Conservation (phyloP, 2,888 invertebrate species). For the Iphiclides podalirius region DNA sequence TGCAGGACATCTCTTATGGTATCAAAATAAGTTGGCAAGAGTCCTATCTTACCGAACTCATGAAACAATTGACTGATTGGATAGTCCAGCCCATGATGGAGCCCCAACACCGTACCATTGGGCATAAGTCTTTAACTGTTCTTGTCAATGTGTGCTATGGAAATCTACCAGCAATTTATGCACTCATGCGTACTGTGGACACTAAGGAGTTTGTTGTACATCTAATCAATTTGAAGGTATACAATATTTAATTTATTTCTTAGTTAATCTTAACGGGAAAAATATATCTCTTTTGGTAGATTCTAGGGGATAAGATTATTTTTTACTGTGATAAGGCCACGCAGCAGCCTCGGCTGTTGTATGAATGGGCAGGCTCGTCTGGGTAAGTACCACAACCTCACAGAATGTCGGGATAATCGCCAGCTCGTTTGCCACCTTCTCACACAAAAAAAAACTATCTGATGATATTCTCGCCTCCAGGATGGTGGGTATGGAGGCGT, state of each 20-base stretch:
- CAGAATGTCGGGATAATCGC: too few relatives aligned
- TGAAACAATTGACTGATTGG: constrained; percentile 84
- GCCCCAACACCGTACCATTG: constrained; percentile 59
- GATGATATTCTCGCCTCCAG: too few relatives aligned
- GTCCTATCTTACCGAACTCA: constrained; percentile 84
- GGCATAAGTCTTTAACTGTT: constrained; percentile 82
- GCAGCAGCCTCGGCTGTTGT: too few relatives aligned
- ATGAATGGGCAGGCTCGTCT: too few relatives aligned
- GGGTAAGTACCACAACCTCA: too few relatives aligned
- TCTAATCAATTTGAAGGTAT: constrained; percentile 81
- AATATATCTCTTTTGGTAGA: too few relatives aligned
- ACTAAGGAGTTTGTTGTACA: constrained; percentile 83
- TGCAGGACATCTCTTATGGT: constrained; percentile 87
- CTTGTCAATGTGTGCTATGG: constrained; percentile 89
- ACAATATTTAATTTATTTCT: too few relatives aligned
- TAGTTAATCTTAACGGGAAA: too few relatives aligned
- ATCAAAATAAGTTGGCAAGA: constrained; percentile 90
- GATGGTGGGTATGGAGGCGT: constrained; percentile 70
- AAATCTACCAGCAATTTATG: constrained; percentile 87
- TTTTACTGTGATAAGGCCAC: too few relatives aligned
- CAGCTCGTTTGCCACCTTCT: too few relatives aligned
- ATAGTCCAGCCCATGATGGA: constrained; percentile 75
- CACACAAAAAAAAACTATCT: too few relatives aligned
- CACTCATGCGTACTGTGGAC: constrained; percentile 85
- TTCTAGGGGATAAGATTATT: too few relatives aligned